Evolutionary conservation across 1,140 invertebrate species (phyloP).

Genomic region (Whitmania pigra): DNA sequence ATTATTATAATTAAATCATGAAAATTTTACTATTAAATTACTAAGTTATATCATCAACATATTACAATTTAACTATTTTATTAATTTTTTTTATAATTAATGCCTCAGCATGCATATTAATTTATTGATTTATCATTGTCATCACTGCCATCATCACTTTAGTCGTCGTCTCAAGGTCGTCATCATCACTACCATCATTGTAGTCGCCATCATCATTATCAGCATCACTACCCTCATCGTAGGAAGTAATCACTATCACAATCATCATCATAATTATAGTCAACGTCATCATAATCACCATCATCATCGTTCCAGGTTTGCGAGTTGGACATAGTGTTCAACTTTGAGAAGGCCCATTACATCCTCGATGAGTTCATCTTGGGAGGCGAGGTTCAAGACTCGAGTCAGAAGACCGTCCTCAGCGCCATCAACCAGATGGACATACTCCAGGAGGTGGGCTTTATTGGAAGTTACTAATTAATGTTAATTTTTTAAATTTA

Average conservation of each 20-base stretch:
- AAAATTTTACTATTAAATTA: no score
- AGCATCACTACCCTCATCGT: neutral
- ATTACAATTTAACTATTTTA: no score
- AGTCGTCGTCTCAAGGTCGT: no score
- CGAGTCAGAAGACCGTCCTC: constrained; percentile 97
- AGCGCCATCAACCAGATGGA: constrained; percentile 69
- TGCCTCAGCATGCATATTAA: no score
- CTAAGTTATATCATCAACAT: no score
- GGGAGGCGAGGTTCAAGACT: constrained; percentile 96
- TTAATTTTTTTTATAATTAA: no score
- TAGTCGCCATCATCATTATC: neutral
- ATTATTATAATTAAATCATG: no score
- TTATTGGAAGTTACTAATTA: no score
- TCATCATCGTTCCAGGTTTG: constrained; percentile 64
- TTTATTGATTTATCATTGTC: no score
- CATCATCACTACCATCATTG: neutral
- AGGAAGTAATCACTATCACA: neutral
- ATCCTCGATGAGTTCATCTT: constrained; percentile 92
- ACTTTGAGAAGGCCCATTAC: constrained; percentile 99
- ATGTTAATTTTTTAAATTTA: no score
- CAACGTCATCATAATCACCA: neutral
- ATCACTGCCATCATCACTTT: no score
- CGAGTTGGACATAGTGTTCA: constrained; percentile 98
- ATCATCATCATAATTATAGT: constrained; percentile 24
- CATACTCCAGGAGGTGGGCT: neutral